Evolutionary conservation across 2,797 vertebrate genomes (phyloP).

Genomic region (Pempheris klunzingeri): DNA sequence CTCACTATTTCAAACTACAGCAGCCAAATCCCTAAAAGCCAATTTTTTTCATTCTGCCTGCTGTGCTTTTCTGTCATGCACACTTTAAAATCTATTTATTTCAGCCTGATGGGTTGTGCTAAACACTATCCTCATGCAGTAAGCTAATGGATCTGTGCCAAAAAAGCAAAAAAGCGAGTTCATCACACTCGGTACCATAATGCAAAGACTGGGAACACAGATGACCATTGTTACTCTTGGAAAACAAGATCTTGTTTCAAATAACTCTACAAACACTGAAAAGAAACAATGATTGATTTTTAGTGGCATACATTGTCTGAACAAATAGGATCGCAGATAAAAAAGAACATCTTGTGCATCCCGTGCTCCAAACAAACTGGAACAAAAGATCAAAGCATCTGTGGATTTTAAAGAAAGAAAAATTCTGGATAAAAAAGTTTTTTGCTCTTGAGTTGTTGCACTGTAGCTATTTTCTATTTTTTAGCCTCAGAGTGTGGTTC

Average conservation of each 20-base stretch:
- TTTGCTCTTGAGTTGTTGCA: background rate
- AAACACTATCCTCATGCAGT: slow-evolving; percentile 32
- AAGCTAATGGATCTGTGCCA: slow-evolving; percentile 33
- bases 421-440: slow-evolving; percentile 17
- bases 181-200: slow-evolving; percentile 39
- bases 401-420: slow-evolving; percentile 19
- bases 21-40: slow-evolving; percentile 52
- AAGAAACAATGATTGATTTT: slow-evolving; percentile 30
- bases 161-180: slow-evolving; percentile 45
- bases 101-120: slow-evolving; percentile 36
- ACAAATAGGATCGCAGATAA: slow-evolving; percentile 41
- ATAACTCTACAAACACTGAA: slow-evolving; percentile 33
- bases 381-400: slow-evolving; percentile 44
- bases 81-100: slow-evolving; percentile 63
- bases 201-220: slow-evolving; percentile 23
- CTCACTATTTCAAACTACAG: slow-evolving; percentile 30
- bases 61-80: slow-evolving; percentile 56
- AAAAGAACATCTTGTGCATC: slow-evolving; percentile 38
- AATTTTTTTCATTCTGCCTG: slow-evolving; percentile 27
- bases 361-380: slow-evolving; percentile 9
- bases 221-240: slow-evolving; percentile 31
- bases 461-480: background rate
- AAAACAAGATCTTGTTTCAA: slow-evolving; percentile 29
- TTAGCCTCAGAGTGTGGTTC: background rate
- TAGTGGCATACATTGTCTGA: slow-evolving; percentile 38